Evolutionary conservation across 2,888 invertebrate species (phyloP), one percentile per base, ranked within the genome.

Genomic region (Balanococcus diminutus): DNA sequence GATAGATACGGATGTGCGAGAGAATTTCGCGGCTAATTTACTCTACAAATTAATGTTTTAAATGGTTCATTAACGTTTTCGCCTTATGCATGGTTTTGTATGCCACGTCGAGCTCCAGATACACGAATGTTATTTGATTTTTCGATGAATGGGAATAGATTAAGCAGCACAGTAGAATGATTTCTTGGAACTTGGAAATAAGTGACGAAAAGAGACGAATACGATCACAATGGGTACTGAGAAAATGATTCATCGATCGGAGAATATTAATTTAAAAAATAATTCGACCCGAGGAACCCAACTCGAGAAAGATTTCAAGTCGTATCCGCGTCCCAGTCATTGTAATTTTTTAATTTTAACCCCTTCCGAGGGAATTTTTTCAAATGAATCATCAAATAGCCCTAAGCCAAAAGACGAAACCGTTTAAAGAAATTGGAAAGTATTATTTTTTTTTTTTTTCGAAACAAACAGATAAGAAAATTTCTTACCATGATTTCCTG

Each of bases 401-500:
- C 32, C 8, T 1, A 19, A 32, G 75, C 32, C 5, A n/a, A 36
- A 32, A 28, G 9, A 5, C 9, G 14, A 14, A 28, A 25, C 31
- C 67, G 4, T 51, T 51, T 28, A 67, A 28, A 67, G 61, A 67
- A 67, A 67, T 67, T 67, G 61, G 61, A 67, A 67, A 67, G 61
- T 67, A n/a, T n/a, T n/a, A n/a, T n/a, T n/a, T n/a, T n/a, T n/a
- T n/a, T n/a, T n/a, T 67, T 67, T 2, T 2, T 32, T n/a, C 1
- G n/a, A n/a, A n/a, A 75, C 19, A 11, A 14, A 51, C n/a, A n/a
- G n/a, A n/a, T n/a, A n/a, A 51, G 51, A 75, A 75, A 75, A 75
- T 75, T 75, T 75, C 88, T 88, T 81, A 89, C 89, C 89, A 89
- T 89, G 84, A 89, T 88, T 87, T 89, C 89, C 87, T 89, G 89